phyloP scores from a whole-genome alignment of 1,140 invertebrate genomes.

The Monochamus saltuarius region DNA sequence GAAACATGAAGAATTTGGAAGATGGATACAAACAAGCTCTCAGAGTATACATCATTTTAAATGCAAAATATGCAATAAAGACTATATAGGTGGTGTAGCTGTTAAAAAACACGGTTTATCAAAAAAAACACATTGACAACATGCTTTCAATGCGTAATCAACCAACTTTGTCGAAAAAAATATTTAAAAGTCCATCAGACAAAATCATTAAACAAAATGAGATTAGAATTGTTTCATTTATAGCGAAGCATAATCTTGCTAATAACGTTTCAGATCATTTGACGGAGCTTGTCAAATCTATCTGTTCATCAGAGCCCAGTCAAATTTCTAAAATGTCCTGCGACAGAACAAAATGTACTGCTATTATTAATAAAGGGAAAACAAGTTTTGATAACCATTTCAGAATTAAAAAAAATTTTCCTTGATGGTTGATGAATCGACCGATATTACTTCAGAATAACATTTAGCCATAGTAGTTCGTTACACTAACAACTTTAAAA shows the following conservation, averaged over 20 bases:
- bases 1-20: too few relatives aligned
- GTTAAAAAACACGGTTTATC: too few relatives aligned
- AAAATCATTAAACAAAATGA: too few relatives aligned
- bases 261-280: background rate
- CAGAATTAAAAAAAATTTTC: conserved; percentile 6
- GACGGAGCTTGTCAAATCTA: background rate
- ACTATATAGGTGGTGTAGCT: too few relatives aligned
- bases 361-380: conserved; percentile 16
- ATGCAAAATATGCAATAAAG: too few relatives aligned
- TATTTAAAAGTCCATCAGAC: too few relatives aligned
- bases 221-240: conserved; percentile 6
- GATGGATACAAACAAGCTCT: too few relatives aligned
- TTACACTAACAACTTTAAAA: conserved; percentile 18
- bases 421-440: conserved; percentile 16
- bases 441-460: conserved; percentile 11
- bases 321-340: conserved; percentile 18
- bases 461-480: conserved; percentile 7
- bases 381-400: background rate
- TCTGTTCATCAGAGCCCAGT: conserved; percentile 19
- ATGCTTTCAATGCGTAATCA: too few relatives aligned
- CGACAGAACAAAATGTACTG: conserved; percentile 24
- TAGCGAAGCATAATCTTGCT: conserved; percentile 10
- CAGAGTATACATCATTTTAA: too few relatives aligned
- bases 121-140: too few relatives aligned
- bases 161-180: too few relatives aligned